Percentiles rank a stretch among this genome's conserved stretches.
phyloP scores from a whole-genome alignment of 2,113 vertebrate species.

The Vimba vimba region DNA sequence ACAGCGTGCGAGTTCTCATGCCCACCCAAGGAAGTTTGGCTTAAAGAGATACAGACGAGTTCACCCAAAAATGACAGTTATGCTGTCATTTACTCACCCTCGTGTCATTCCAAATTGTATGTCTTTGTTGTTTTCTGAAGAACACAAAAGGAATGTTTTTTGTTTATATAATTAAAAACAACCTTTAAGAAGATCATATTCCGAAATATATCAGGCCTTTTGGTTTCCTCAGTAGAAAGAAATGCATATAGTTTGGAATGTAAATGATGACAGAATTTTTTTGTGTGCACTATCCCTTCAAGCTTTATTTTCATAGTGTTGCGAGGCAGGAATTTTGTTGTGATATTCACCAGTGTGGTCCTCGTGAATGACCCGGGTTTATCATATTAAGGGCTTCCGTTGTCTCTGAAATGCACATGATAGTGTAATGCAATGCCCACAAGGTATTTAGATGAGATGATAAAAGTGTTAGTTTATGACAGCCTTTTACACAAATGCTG shows the following conservation, averaged over 20 bases:
- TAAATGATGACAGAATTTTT: not conserved
- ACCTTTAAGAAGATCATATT: not conserved
- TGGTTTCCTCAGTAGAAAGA: not conserved
- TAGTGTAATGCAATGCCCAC: not conserved
- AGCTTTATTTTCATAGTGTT: not conserved
- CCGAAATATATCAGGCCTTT: not conserved
- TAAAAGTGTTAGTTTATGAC: not conserved
- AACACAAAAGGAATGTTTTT: conserved; percentile 2
- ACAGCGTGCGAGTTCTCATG: conserved; percentile 34
- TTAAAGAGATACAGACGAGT: not conserved
- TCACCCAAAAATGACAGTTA: not conserved
- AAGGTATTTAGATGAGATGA: conserved; percentile 38
- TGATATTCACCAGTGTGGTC: not conserved
- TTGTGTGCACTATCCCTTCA: not conserved
- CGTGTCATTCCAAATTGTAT: not conserved
- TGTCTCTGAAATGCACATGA: conserved; percentile 19
- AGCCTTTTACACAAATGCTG: not conserved
- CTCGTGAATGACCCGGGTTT: not conserved
- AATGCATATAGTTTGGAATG: not conserved
- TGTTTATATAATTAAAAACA: not conserved
- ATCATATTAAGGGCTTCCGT: not conserved
- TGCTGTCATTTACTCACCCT: not conserved
- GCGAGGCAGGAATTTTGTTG: not conserved
- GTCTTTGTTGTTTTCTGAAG: not conserved
- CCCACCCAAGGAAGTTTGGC: conserved; percentile 29